Conservation (phyloP, 2,888 invertebrate genomes). For the Ecliptopera silaceata region DNA sequence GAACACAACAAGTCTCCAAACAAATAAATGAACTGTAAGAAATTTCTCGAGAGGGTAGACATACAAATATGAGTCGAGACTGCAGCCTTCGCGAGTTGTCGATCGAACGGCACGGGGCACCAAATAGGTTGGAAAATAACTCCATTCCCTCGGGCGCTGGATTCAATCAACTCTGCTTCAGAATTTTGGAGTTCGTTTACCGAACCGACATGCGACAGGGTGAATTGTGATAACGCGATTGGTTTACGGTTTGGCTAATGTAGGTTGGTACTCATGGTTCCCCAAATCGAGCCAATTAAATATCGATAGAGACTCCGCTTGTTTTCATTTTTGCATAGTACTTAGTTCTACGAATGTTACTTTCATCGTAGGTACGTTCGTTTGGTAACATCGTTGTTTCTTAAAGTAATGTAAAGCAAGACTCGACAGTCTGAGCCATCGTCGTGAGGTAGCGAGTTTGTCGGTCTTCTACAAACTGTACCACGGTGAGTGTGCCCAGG, state of each 20-base stretch:
- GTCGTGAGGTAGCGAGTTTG: too few relatives aligned
- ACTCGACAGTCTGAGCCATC: too few relatives aligned
- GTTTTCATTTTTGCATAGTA: conserved; percentile 13
- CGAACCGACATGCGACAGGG: conserved; percentile 50
- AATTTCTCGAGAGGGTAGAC: conserved; percentile 72
- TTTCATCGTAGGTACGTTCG: background rate
- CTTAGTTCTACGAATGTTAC: background rate
- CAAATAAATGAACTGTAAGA: conserved; percentile 77
- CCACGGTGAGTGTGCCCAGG: too few relatives aligned
- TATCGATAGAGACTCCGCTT: conserved; percentile 20
- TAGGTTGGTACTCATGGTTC: conserved; percentile 16
- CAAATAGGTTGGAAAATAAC: conserved; percentile 80
- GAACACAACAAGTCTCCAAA: conserved; percentile 67
- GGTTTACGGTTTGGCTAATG: conserved; percentile 50
- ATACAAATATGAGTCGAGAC: conserved; percentile 60
- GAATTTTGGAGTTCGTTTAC: conserved; percentile 80
- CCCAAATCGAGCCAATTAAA: conserved; percentile 45
- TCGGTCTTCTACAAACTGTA: too few relatives aligned
- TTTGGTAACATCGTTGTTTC: background rate
- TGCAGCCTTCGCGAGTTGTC: conserved; percentile 51
- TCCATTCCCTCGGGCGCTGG: conserved; percentile 75
- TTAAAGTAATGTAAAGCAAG: background rate
- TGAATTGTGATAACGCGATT: conserved; percentile 63
- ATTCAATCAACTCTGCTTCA: conserved; percentile 81
- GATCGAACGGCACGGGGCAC: conserved; percentile 53